A percentile compares a stretch with the other conserved stretches of the same genome.
phyloP scores from a whole-genome alignment of 2,797 vertebrate genomes.

The Myripristis murdjan region DNA sequence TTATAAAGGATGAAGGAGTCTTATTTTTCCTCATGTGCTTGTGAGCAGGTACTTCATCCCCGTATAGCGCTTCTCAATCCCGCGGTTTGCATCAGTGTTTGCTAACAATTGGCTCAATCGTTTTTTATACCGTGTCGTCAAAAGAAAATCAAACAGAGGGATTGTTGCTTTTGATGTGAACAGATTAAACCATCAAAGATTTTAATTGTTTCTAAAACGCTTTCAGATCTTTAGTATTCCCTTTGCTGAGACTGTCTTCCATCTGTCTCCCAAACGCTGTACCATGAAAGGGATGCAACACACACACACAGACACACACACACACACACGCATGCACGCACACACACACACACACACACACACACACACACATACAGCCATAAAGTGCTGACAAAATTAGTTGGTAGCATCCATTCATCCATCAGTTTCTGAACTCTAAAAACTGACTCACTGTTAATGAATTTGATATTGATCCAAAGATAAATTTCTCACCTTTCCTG shows the following conservation, averaged over 20 bases:
- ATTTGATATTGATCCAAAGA: constrained; percentile 38
- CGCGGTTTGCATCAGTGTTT: constrained; percentile 56
- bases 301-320: constrained; percentile 23
- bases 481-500: constrained; percentile 14
- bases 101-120: constrained; percentile 64
- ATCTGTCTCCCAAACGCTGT: constrained; percentile 75
- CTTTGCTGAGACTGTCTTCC: constrained; percentile 77
- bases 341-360: constrained; percentile 13
- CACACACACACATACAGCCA: constrained; percentile 8
- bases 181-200: constrained; percentile 87
- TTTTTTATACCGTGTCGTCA: constrained; percentile 77
- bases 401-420: constrained; percentile 37
- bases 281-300: constrained; percentile 43
- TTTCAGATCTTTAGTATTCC: constrained; percentile 84
- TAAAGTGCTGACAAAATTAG: constrained; percentile 26
- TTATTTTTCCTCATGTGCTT: not conserved
- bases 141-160: constrained; percentile 83
- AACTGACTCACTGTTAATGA: constrained; percentile 24
- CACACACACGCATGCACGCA: constrained; percentile 25
- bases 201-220: constrained; percentile 87
- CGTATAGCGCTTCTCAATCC: constrained; percentile 12
- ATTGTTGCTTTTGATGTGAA: constrained; percentile 85
- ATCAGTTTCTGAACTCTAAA: constrained; percentile 20
- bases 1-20: not conserved
- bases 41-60: not conserved